A percentile compares a stretch with the other conserved stretches of the same genome.
Conservation (phyloP, 2,113 vertebrate genomes). For the Larimichthys crocea region DNA sequence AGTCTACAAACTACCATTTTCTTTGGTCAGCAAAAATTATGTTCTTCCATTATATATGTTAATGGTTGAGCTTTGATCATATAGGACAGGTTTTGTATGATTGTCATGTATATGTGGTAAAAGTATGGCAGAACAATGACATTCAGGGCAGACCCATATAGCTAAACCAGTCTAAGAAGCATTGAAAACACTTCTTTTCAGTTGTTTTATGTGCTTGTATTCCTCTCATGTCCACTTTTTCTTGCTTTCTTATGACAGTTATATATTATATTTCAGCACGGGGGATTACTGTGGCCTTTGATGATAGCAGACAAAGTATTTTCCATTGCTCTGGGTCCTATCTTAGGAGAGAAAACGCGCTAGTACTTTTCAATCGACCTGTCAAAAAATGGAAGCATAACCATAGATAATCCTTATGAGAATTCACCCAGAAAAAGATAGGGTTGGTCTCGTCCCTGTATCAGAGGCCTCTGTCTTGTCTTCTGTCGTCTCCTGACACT, state of each 20-base stretch:
- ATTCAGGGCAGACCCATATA: background rate
- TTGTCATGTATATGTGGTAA: background rate
- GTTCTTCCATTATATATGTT: conserved; percentile 25
- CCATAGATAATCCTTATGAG: conserved; percentile 65
- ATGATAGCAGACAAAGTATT: conserved; percentile 64
- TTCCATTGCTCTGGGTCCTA: conserved; percentile 47
- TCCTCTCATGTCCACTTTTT: conserved; percentile 34
- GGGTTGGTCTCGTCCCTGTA: conserved; percentile 23
- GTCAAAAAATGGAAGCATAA: conserved; percentile 68
- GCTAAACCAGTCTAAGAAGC: background rate
- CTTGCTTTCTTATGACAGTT: conserved; percentile 45
- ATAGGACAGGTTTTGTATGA: background rate
- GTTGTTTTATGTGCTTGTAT: conserved; percentile 15
- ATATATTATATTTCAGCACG: conserved; percentile 46
- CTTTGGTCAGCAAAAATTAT: conserved; percentile 42
- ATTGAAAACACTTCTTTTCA: background rate
- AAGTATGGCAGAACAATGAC: conserved; percentile 1
- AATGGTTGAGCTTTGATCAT: conserved; percentile 33
- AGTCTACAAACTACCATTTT: conserved; percentile 35
- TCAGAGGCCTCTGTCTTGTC: conserved; percentile 24
- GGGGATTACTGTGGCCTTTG: conserved; percentile 67
- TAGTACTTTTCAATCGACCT: conserved; percentile 57
- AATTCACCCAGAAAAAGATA: conserved; percentile 54
- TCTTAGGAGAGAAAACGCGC: conserved; percentile 60
- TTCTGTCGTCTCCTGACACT: conserved; percentile 20